Conservation (phyloP, 1,140 invertebrate species). For the Geopemphigus sp. region DNA sequence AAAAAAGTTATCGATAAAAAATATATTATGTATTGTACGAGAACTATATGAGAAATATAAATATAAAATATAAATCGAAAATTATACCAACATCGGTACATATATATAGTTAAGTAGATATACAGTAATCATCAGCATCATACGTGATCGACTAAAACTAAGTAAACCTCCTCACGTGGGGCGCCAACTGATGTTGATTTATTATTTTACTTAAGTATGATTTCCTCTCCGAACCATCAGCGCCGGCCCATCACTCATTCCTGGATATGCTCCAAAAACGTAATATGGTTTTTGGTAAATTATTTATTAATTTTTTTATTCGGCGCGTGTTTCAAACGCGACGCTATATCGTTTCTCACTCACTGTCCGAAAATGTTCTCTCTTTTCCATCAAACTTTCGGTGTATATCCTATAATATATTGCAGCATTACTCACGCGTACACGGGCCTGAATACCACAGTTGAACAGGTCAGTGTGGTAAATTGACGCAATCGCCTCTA, state of each 20-base stretch:
- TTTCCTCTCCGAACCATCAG: not conserved
- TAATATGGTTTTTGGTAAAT: not conserved
- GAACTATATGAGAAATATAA: no score
- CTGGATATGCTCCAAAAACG: not conserved
- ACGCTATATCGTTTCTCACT: not conserved
- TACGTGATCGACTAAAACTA: not conserved
- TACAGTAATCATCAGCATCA: no score
- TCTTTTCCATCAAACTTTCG: no score
- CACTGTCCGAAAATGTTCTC: not conserved
- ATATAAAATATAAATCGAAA: no score
- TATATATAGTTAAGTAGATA: no score
- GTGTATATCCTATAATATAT: no score
- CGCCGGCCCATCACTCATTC: not conserved
- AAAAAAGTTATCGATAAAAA: no score
- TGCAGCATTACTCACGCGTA: no score
- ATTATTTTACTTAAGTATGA: not conserved
- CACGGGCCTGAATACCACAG: no score
- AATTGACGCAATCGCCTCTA: no score
- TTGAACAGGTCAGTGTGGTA: no score
- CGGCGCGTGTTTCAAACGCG: conserved; percentile 4
- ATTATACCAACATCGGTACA: not conserved
- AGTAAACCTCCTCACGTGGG: conserved; percentile 6
- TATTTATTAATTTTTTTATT: conserved; percentile 4
- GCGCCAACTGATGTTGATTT: conserved; percentile 4
- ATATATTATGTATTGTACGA: no score